Percentiles rank a stretch among this genome's conserved stretches.
Conservation (phyloP, 2,888 invertebrate species). For the Agriopis marginaria region DNA sequence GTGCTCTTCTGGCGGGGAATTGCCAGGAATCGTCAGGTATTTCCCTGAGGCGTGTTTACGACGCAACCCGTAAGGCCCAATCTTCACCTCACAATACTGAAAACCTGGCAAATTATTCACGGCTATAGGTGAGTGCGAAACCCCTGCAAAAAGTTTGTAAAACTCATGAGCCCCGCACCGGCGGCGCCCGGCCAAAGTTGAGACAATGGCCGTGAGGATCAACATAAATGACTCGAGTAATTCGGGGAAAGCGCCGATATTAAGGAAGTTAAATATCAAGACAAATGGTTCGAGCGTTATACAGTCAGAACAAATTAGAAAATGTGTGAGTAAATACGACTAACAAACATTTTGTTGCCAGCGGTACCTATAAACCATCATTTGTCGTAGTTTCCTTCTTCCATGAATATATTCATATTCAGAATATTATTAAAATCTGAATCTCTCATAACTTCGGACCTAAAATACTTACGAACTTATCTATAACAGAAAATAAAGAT, state of each 20-base stretch:
- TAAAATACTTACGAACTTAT: background rate
- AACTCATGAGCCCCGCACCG: conserved; percentile 29
- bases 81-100: conserved; percentile 60
- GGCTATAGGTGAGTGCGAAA: conserved; percentile 57
- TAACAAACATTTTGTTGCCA: conserved; percentile 11
- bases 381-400: background rate
- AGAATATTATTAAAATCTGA: background rate
- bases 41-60: conserved; percentile 77
- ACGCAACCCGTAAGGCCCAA: conserved; percentile 60
- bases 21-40: conserved; percentile 58
- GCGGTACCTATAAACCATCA: background rate
- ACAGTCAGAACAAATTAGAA: conserved; percentile 31
- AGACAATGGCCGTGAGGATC: conserved; percentile 48
- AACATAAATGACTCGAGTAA: conserved; percentile 41
- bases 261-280: conserved; percentile 41
- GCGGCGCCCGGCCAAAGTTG: conserved; percentile 44
- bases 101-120: conserved; percentile 63
- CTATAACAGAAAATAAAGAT: background rate
- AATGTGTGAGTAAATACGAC: conserved; percentile 24
- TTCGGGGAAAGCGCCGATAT: conserved; percentile 36
- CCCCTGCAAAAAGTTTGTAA: conserved; percentile 52
- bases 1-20: conserved; percentile 50
- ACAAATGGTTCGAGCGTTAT: conserved; percentile 36
- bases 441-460: background rate
- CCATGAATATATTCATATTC: background rate